Base-by-base conservation (phyloP, 2,888 invertebrate genomes). In the Synanthedon andrenaeformis region DNA sequence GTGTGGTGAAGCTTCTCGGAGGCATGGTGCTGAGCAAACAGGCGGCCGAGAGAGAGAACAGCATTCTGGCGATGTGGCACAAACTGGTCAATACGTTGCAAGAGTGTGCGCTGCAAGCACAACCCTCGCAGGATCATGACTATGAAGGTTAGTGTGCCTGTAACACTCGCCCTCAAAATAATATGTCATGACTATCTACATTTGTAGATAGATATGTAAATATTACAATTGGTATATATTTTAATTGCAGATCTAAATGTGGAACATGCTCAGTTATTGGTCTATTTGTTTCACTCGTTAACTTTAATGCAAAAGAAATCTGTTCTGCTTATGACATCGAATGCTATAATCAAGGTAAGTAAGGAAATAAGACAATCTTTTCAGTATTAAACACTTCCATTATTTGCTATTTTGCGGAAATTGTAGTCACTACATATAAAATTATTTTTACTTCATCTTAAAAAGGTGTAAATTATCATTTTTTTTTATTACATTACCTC, bases 221-320 rank as follows among this genome's bases (percentile, higher is more conserved):
- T 35, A 35, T 35, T 35, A 35, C 35, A 35, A 35, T 35, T 35
- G 35, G 35, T 35, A 35, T 35, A 35, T 35, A 10, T 35, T 35
- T 35, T 65, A 57, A 58, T 89, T 82, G 28, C 82, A 91, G 98
- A 98, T 88, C 86, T 98, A 57, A 98, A 98, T 77, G 96, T 98
- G 52, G 98, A 98, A 75, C 98, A 98, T 79, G 94, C 97, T 0
- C 98, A 98, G 77, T 89, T 98, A 42, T 82, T 98, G 58, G 89
- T 98, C 8, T 98, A 98, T 76, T 87, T 98, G 11, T 98, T 98
- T 81, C 98, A 98, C 79, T 96, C 97, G 0, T 82, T 98, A 56
- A 97, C 96, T 66, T 88, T 98, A 58, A 97, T 97, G 96, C 97
- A 98, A 82, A 98, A 98, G 84, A 98, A 98, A 78, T 94, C 95